Base-by-base conservation (phyloP, 2,113 vertebrate species). In the Oreochromis niloticus region DNA sequence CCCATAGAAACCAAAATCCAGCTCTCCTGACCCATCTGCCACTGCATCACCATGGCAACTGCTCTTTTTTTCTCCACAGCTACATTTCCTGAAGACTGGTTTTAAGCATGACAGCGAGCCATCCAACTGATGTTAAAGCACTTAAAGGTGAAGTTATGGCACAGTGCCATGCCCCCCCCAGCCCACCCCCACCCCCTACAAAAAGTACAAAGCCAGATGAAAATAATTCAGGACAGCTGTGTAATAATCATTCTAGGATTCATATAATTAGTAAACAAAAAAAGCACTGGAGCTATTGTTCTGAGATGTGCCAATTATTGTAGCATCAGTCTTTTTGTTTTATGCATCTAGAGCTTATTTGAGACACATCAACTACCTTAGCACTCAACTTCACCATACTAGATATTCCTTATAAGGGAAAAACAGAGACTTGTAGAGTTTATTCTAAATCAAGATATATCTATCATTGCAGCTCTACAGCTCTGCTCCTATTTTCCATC, bases 181-280 rank as follows among this genome's bases (percentile, higher is more conserved):
- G 24, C 1, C 6, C 46, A 19, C 84, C 39, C 36, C 36, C 36
- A 4, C 9, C 17, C 61, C 61, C 17, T 1, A 5, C 61, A 90
- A 22, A 89, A 87, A 24, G 30, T 2, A n/a, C 19, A 32, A 27
- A 68, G 17, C 9, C 22, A 71, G 7, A 85, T 63, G 56, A 82
- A 85, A 87, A 87, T 24, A 54, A 86, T 68, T 73, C 43, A n/a
- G 34, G 78, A 83, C 90, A 91, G 90, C 90, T 93, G 88, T 79
- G 71, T 88, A 84, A 71, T 83, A 80, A 87, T 88, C 61, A 85
- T 93, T 92, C 87, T 50, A 82, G 32, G 85, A 85, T 30, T 88
- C 46, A 92, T 91, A 88, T 91, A 83, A 91, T 94, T 89, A 94
- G 43, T 91, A 82, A 89, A 95, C 94, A 86, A 92, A 91, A 91